Conservation (phyloP, 1,140 invertebrate genomes). For the Brachionus koreanus region DNA sequence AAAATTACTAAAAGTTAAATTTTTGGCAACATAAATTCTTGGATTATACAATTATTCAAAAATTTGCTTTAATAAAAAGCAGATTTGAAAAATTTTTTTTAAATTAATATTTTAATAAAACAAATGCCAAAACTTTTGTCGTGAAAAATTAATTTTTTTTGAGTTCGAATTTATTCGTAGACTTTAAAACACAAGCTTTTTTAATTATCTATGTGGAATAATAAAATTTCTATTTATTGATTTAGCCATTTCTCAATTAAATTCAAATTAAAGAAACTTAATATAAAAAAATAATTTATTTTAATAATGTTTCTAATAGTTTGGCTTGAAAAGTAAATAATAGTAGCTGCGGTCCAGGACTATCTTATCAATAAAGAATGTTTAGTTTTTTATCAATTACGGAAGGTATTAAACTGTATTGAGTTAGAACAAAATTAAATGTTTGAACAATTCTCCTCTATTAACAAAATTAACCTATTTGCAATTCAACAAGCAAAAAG, state of each 20-base stretch:
- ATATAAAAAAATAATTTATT: background rate
- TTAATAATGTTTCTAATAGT: background rate
- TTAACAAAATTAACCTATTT: background rate
- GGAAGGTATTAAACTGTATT: background rate
- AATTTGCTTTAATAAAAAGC: too few species aligned
- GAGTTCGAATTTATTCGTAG: background rate
- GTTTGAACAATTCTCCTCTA: background rate
- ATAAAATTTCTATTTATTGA: background rate
- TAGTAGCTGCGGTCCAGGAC: too few species aligned
- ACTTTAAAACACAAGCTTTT: too few species aligned
- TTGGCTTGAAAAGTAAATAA: too few species aligned
- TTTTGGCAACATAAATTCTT: too few species aligned
- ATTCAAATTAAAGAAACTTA: background rate
- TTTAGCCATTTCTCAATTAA: background rate
- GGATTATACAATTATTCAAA: too few species aligned
- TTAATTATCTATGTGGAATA: background rate
- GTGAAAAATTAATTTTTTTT: background rate
- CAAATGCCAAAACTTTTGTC: too few species aligned
- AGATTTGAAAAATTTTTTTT: too few species aligned
- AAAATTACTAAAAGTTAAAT: too few species aligned
- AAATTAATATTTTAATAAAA: too few species aligned
- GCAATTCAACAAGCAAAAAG: background rate
- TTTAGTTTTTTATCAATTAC: too few species aligned
- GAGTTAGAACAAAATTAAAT: background rate
- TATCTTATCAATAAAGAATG: too few species aligned